phyloP scores from a whole-genome alignment of 2,888 invertebrate species.

The Azorinus chamasolen region DNA sequence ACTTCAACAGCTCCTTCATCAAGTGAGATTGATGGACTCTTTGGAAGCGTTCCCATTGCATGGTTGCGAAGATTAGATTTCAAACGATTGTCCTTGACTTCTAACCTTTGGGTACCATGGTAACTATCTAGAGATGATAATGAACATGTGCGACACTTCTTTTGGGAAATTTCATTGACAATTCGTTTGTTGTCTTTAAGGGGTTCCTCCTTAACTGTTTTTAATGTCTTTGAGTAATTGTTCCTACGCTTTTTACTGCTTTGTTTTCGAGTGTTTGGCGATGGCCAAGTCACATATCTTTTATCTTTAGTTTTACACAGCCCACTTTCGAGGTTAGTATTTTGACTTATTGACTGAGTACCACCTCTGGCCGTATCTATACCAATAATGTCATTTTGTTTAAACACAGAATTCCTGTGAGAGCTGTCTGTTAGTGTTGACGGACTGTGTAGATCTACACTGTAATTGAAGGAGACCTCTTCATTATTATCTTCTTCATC shows the following conservation, averaged over 20 bases:
- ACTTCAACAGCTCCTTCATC: slow-evolving; percentile 85
- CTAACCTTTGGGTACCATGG: slow-evolving; percentile 13
- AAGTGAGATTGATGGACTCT: slow-evolving; percentile 64
- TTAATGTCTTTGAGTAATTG: slow-evolving; percentile 18
- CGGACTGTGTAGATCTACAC: too few relatives aligned
- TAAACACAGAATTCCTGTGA: too few relatives aligned
- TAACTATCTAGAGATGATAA: slow-evolving; percentile 18
- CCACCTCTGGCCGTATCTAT: too few relatives aligned
- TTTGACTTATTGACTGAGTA: too few relatives aligned
- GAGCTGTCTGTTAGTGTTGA: too few relatives aligned
- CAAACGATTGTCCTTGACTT: slow-evolving; percentile 75
- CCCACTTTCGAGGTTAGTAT: too few relatives aligned
- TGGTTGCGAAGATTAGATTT: slow-evolving; percentile 78
- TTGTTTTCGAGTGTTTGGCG: slow-evolving; percentile 47
- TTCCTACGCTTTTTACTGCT: slow-evolving; percentile 31
- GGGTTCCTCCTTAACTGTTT: background rate
- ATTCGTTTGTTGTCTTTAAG: background rate
- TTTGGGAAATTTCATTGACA: background rate
- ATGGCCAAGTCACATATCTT: slow-evolving; percentile 60
- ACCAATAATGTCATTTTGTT: too few relatives aligned
- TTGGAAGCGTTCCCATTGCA: slow-evolving; percentile 72
- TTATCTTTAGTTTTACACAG: background rate
- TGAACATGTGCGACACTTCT: slow-evolving; percentile 1
- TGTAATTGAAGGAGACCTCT: too few relatives aligned
- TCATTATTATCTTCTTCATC: slow-evolving; percentile 28